A percentile compares a stretch with the other conserved stretches of the same genome.
Evolutionary conservation across 2,797 vertebrate genomes (phyloP).

Genomic region (Clangula hyemalis): DNA sequence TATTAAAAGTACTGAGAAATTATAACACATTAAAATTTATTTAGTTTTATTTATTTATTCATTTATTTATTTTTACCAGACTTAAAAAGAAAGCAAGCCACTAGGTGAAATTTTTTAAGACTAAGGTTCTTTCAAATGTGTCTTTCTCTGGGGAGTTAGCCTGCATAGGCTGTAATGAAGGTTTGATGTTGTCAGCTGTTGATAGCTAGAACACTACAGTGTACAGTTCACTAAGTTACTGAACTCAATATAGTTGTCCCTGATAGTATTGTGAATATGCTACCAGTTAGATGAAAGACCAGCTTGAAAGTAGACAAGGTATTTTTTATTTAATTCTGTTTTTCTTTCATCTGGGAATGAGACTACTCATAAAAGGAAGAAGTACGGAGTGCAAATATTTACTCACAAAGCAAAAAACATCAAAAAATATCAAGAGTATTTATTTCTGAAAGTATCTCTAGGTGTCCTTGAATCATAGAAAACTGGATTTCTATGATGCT

Average conservation of each 20-base stretch:
- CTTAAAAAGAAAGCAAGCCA: not conserved
- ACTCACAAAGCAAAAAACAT: not conserved
- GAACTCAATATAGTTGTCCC: not conserved
- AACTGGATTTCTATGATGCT: not conserved
- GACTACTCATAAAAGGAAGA: not conserved
- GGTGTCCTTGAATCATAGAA: not conserved
- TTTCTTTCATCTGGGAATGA: conserved; percentile 13
- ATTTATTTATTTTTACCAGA: too few relatives aligned
- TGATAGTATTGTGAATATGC: not conserved
- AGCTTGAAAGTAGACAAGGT: not conserved
- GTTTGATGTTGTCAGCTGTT: not conserved
- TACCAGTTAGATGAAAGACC: not conserved
- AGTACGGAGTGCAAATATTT: not conserved
- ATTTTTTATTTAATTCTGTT: not conserved
- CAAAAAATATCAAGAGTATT: not conserved
- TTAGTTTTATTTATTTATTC: not conserved
- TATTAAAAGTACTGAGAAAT: not conserved
- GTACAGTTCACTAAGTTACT: not conserved
- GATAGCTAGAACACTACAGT: not conserved
- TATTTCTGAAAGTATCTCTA: not conserved
- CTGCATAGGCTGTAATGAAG: not conserved
- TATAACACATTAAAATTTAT: not conserved
- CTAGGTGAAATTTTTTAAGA: not conserved
- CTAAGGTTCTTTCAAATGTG: not conserved
- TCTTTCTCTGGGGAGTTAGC: not conserved